Conservation (phyloP, 2,888 invertebrate species). For the Sympetrum striolatum region DNA sequence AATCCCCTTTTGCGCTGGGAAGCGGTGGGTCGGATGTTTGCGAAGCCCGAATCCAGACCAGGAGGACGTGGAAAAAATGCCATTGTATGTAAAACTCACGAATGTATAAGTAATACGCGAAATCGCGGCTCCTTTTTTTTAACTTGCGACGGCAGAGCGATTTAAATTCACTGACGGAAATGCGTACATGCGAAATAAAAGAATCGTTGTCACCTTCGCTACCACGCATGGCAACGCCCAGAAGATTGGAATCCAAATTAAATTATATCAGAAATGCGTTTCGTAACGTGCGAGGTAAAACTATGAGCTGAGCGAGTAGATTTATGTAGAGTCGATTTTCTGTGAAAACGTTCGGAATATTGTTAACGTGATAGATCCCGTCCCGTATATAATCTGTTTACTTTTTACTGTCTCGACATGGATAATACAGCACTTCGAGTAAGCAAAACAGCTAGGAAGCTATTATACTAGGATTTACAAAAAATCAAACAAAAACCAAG, state of each 20-base stretch:
- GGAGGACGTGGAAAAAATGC: background rate
- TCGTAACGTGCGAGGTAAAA: background rate
- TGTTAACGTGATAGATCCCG: too few relatives aligned
- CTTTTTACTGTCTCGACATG: background rate
- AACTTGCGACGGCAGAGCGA: background rate
- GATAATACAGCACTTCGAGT: background rate
- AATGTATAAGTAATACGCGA: conserved; percentile 31
- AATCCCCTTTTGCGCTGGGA: background rate
- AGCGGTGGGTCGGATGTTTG: background rate
- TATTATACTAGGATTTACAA: background rate
- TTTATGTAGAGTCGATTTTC: too few relatives aligned
- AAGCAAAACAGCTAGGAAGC: too few relatives aligned
- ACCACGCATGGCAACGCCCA: background rate
- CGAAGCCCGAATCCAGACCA: background rate
- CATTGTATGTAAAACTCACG: background rate
- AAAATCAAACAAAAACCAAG: background rate
- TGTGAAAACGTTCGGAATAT: too few relatives aligned
- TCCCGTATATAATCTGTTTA: too few relatives aligned
- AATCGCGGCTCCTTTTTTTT: background rate
- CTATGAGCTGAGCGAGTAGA: too few relatives aligned
- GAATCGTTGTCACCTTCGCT: background rate
- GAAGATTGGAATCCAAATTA: background rate
- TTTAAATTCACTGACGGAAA: conserved; percentile 21
- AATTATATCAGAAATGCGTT: background rate
- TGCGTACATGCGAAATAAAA: conserved; percentile 26